Percentiles rank a stretch among this genome's conserved stretches.
Conservation (phyloP, 1,140 invertebrate genomes). For the Zaprionus vittiger region DNA sequence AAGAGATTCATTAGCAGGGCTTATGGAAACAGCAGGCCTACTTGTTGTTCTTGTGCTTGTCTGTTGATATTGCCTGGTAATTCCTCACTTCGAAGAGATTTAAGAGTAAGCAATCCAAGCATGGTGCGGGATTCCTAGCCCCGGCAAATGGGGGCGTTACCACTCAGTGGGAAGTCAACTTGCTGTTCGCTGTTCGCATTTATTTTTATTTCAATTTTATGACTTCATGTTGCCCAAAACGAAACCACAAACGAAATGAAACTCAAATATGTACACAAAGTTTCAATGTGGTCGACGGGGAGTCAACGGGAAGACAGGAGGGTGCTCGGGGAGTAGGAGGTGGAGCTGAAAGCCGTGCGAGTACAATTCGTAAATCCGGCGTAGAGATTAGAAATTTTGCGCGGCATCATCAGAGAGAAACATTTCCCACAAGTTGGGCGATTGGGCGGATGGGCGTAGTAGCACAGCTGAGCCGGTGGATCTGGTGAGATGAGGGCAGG, state of each 20-base stretch:
- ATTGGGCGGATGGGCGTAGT: constrained; percentile 13
- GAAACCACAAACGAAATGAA: constrained; percentile 79
- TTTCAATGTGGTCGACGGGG: constrained; percentile 58
- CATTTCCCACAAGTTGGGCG: constrained; percentile 40
- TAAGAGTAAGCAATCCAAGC: constrained; percentile 37
- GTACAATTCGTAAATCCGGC: constrained; percentile 64
- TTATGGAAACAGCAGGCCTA: constrained; percentile 15
- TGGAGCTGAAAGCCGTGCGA: constrained; percentile 25
- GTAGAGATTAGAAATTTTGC: constrained; percentile 74
- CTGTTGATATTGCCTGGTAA: constrained; percentile 3
- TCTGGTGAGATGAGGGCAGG: constrained; percentile 39
- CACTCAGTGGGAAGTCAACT: constrained; percentile 64
- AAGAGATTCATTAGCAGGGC: neutral
- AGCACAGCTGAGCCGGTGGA: constrained; percentile 23
- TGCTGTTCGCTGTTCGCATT: constrained; percentile 57
- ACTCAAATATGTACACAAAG: constrained; percentile 81
- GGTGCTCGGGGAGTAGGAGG: neutral
- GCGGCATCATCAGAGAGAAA: constrained; percentile 60
- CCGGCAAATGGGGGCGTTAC: constrained; percentile 53
- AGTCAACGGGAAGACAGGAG: neutral
- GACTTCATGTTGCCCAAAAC: constrained; percentile 76
- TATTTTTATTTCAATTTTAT: constrained; percentile 83
- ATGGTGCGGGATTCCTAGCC: constrained; percentile 20
- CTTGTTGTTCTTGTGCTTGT: constrained; percentile 3
- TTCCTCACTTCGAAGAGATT: constrained; percentile 42